A percentile compares a stretch with the other conserved stretches of the same genome.
phyloP scores from a whole-genome alignment of 2,797 vertebrate genomes.

The Argyrosomus regius region DNA sequence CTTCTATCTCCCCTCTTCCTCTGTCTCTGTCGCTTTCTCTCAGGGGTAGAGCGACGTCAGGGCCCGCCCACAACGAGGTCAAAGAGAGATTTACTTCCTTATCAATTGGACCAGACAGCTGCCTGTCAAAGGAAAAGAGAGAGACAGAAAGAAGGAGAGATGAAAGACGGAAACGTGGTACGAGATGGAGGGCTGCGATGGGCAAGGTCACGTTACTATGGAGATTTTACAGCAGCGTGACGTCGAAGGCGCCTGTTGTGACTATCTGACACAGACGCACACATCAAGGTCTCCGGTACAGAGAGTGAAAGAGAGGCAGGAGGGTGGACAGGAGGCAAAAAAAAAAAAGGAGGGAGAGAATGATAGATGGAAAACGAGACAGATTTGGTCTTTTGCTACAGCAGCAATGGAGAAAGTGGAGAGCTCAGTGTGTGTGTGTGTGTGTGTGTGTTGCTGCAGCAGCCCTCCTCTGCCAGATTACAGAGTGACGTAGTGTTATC shows the following conservation, averaged over 20 bases:
- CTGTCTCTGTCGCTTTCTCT: not conserved
- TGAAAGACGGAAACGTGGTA: conserved; percentile 55
- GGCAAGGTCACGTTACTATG: conserved; percentile 78
- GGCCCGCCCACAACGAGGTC: conserved; percentile 67
- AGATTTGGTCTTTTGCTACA: conserved; percentile 61
- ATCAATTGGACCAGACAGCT: conserved; percentile 66
- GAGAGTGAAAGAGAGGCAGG: conserved; percentile 48
- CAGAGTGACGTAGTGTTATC: conserved; percentile 85
- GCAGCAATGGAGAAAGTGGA: conserved; percentile 56
- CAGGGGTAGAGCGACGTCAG: conserved; percentile 23
- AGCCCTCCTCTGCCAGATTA: conserved; percentile 82
- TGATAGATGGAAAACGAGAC: conserved; percentile 69
- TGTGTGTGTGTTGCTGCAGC: conserved; percentile 56
- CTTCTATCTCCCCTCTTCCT: not conserved
- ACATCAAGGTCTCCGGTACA: conserved; percentile 72
- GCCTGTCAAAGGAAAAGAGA: conserved; percentile 60
- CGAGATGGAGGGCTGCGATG: conserved; percentile 45
- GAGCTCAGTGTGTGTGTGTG: conserved; percentile 39
- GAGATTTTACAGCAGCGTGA: conserved; percentile 67
- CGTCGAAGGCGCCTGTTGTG: conserved; percentile 67
- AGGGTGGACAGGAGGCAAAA: conserved; percentile 38
- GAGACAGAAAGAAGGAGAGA: conserved; percentile 46
- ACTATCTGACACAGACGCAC: conserved; percentile 63
- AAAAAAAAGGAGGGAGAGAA: conserved; percentile 25
- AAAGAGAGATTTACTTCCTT: conserved; percentile 65